Evolutionary conservation across 1,140 invertebrate species (phyloP).

Genomic region (Mizuhopecten yessoensis): DNA sequence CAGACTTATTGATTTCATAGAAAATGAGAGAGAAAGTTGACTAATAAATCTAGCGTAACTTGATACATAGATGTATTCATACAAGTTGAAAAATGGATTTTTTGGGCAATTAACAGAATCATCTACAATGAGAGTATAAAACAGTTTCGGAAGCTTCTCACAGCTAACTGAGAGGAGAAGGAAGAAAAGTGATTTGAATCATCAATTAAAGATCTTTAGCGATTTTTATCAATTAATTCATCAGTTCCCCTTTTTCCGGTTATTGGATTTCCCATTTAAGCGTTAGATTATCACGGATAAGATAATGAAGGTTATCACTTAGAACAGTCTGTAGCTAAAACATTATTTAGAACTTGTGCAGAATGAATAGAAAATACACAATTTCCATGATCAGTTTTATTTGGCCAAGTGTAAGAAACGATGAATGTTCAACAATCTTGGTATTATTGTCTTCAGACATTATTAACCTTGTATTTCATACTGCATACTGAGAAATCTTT

Average conservation of each 20-base stretch:
- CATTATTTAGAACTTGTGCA: background rate
- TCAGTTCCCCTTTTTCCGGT: background rate
- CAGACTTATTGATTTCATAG: background rate
- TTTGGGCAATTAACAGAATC: background rate
- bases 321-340: background rate
- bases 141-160: background rate
- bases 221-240: background rate
- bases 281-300: background rate
- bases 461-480: too few species aligned
- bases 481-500: too few species aligned
- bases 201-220: background rate
- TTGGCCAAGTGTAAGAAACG: background rate
- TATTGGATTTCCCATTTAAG: background rate
- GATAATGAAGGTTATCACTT: background rate
- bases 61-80: background rate
- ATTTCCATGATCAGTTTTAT: background rate
- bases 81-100: background rate
- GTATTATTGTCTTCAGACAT: background rate
- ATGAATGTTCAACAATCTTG: background rate
- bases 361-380: too few species aligned
- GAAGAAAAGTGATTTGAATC: background rate
- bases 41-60: background rate
- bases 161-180: too few species aligned
- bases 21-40: background rate
- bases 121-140: background rate